Base-by-base conservation (phyloP, 2,797 vertebrate species). In the Sebastes alutus region DNA sequence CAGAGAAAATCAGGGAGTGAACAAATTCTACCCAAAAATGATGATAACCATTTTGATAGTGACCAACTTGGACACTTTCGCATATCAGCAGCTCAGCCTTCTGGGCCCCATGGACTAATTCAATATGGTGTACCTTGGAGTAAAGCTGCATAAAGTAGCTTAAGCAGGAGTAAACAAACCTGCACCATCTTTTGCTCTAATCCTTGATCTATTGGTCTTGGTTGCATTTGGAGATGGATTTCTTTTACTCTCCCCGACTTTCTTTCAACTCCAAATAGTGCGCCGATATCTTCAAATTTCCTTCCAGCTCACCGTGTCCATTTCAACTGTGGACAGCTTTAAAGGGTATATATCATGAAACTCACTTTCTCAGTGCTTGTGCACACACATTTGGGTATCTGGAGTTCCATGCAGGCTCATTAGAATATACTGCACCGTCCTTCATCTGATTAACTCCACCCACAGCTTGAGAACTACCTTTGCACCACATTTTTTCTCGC, bases 91-190 rank as follows among this genome's bases (percentile, higher is more conserved):
- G 84, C 66, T 82, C 83, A 63, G 74, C 72, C 70, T 72, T 56
- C 75, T 84, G 79, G 59, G 70, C 80, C 27, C 14, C 3, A n/a
- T 56, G 38, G 69, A 81, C 87, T 93, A 90, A 92, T 90, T 90
- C 82, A 89, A 63, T 89, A 88, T 58, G 55, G 71, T 92, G 89
- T 92, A 77, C 89, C 78, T 85, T 77, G 58, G 81, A 71, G 77
- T 91, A 92, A 95, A 95, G 88, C 93, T 92, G 81, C 75, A 89
- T 89, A 79, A 94, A 93, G 88, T 81, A 87, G 89, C 87, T 94
- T 92, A 89, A 75, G 80, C 13, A 13, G 54, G 60, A 70, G 65
- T 72, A 80, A 78, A 80, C 75, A 49, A 77, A 71, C 72, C 70
- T 49, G 69, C 54, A 81, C 27, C 73, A 80, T 75, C 55, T 73